These are phyloP conservation scores for Gnathonemus echidnorhynchus DNA, from an alignment of 2,113 vertebrate species.

Conservation along the genomic window DNA sequence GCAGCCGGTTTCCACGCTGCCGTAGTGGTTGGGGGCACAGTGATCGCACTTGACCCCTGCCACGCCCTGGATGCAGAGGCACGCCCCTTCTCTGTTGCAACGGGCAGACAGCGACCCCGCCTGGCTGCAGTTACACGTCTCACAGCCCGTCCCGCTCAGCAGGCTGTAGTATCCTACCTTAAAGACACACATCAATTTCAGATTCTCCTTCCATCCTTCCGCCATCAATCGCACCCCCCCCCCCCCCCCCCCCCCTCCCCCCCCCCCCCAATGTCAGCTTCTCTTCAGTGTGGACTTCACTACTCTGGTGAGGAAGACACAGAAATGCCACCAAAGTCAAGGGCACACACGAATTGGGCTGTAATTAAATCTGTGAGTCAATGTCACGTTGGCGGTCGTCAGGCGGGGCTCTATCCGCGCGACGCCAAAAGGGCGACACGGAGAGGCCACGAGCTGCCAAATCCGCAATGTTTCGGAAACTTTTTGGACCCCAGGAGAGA, in stretches of 20 bases:
- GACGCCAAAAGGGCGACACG: not conserved
- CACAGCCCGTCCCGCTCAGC: conserved; percentile 62
- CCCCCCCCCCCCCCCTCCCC: not conserved
- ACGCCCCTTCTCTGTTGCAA: conserved; percentile 69
- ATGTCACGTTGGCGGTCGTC: not conserved
- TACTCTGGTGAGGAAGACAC: not conserved
- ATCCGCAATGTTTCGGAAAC: not conserved
- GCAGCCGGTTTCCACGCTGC: conserved; percentile 64
- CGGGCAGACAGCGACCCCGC: conserved; percentile 60
- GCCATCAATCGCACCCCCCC: not conserved
- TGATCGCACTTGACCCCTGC: conserved; percentile 36
- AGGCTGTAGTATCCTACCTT: conserved; percentile 77
- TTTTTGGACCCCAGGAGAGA: not conserved
- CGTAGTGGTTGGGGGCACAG: conserved; percentile 71
- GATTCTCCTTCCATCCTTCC: not conserved
- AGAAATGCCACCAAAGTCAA: not conserved
- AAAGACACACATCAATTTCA: conserved; percentile 10
- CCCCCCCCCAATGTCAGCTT: not conserved
- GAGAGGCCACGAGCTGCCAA: not conserved
- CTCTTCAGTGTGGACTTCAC: not conserved
- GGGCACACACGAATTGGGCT: not conserved
- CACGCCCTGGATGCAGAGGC: conserved; percentile 70
- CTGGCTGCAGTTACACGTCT: conserved; percentile 67
- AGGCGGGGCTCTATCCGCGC: not conserved
- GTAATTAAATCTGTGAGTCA: not conserved